These are phyloP conservation scores for Apodemus sylvaticus DNA, from an alignment of 2,113 vertebrate genomes.

Conservation along the genomic window DNA sequence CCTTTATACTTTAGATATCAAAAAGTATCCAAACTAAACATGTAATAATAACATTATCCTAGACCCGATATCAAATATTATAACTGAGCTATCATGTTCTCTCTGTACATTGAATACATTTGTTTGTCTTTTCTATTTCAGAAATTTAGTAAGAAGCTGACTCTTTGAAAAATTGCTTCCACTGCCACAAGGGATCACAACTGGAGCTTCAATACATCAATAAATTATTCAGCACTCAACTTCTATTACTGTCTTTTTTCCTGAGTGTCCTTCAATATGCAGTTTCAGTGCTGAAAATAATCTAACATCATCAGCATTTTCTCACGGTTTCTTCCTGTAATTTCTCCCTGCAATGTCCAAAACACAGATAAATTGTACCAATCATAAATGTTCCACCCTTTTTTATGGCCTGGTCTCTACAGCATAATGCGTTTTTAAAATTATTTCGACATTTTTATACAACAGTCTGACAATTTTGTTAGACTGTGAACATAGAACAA, in stretches of 20 bases:
- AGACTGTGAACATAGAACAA: no score
- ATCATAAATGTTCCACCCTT: background rate
- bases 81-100: background rate
- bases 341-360: background rate
- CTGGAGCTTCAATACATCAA: background rate
- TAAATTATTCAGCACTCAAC: background rate
- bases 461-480: background rate
- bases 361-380: rapidly evolving
- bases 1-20: background rate
- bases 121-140: background rate
- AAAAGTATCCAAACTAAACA: background rate
- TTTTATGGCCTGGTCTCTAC: no score
- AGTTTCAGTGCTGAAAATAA: background rate
- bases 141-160: background rate
- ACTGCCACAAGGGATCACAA: background rate
- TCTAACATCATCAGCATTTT: background rate
- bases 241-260: no score
- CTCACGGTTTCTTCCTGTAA: no score
- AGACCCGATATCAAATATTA: background rate
- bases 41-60: background rate
- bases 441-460: background rate
- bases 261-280: background rate
- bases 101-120: background rate
- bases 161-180: background rate
- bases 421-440: no score